These are phyloP conservation scores for Microctonus hyperodae DNA, from an alignment of 2,888 invertebrate species.

Conservation along the genomic window DNA sequence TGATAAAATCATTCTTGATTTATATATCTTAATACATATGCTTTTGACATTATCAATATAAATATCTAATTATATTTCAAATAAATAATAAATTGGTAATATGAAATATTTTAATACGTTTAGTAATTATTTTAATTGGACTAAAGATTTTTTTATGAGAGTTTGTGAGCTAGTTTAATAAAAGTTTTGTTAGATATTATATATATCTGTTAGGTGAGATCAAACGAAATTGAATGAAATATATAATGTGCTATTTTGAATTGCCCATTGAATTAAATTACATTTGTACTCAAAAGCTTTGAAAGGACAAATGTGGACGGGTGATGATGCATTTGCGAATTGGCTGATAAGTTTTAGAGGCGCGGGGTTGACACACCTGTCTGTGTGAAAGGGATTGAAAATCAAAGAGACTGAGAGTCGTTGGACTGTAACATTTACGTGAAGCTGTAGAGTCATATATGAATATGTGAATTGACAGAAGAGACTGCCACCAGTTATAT, in stretches of 20 bases:
- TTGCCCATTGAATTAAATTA: constrained; percentile 12
- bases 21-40: neutral
- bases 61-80: neutral
- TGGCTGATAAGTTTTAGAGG: constrained; percentile 22
- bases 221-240: constrained; percentile 42
- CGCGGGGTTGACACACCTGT: constrained; percentile 50
- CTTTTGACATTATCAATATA: neutral
- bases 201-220: constrained; percentile 42
- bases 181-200: constrained; percentile 27
- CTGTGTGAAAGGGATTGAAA: constrained; percentile 49
- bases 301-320: constrained; percentile 3
- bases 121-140: constrained; percentile 1
- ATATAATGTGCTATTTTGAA: constrained; percentile 24
- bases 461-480: constrained; percentile 46
- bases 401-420: constrained; percentile 53
- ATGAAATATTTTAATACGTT: neutral
- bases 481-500: constrained; percentile 31
- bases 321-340: constrained; percentile 38
- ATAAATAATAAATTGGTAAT: neutral
- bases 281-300: constrained; percentile 7
- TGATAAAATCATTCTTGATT: neutral
- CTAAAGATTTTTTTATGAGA: neutral
- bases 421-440: constrained; percentile 44
- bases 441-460: constrained; percentile 41
- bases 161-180: constrained; percentile 26